Percentiles rank a stretch among this genome's conserved stretches.
Conservation (phyloP, 2,113 vertebrate genomes). For the Phycodurus eques region DNA sequence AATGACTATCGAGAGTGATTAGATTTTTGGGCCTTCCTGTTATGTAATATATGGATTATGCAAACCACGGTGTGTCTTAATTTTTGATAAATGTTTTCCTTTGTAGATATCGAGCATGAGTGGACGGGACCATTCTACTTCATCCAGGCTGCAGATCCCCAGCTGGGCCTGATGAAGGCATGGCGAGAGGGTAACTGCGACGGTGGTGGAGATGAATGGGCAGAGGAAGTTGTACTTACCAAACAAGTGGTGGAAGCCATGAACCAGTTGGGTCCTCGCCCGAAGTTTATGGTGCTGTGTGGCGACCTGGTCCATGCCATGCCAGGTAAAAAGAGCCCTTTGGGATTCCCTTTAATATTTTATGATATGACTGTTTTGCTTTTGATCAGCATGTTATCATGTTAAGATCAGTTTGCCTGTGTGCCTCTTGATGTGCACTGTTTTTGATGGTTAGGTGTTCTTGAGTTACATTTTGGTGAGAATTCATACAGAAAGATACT, state of each 20-base stretch:
- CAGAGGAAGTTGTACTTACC: slow-evolving; percentile 83
- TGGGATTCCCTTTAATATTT: neutral
- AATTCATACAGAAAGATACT: no score
- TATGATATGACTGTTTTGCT: neutral
- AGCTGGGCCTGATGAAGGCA: slow-evolving; percentile 94
- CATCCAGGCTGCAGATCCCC: slow-evolving; percentile 91
- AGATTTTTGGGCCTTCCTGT: slow-evolving; percentile 27
- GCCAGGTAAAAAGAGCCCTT: slow-evolving; percentile 70
- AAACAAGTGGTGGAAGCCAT: slow-evolving; percentile 82
- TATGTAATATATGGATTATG: slow-evolving; percentile 45
- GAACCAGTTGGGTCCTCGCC: slow-evolving; percentile 81
- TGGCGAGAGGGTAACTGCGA: slow-evolving; percentile 80
- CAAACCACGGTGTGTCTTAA: slow-evolving; percentile 12
- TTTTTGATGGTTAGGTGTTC: no score
- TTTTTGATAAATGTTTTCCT: neutral
- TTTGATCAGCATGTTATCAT: no score
- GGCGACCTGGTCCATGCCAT: slow-evolving; percentile 92
- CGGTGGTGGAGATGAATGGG: slow-evolving; percentile 86
- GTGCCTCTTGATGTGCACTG: no score
- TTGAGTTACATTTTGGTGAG: no score
- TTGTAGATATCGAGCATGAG: slow-evolving; percentile 77
- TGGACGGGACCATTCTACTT: slow-evolving; percentile 93
- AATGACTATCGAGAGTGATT: slow-evolving; percentile 51
- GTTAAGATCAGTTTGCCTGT: no score
- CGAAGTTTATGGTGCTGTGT: slow-evolving; percentile 88